Evolutionary conservation across 1,140 invertebrate species (phyloP), one percentile per base, ranked within the genome.

Genomic region (Monomorium pharaonis): DNA sequence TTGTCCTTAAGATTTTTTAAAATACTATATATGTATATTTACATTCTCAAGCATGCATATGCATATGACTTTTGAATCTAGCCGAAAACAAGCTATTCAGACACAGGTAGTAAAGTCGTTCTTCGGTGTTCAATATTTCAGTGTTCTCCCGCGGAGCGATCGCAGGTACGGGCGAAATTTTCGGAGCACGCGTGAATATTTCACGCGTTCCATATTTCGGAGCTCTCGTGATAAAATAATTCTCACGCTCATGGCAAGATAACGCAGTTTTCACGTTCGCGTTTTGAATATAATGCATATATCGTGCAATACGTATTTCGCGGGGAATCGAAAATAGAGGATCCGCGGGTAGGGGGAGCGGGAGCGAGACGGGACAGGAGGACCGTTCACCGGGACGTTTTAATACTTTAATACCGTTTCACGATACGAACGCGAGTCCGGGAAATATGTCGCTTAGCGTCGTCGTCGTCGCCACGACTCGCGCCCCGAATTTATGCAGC

Each of bases 361-460:
- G 33, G 14, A 24, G n/a, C 9, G 14, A n/a, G 4, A 18, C 7
- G 27, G 24, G 30, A 42, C 18, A 60, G 37, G 76, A 49, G 60
- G 18, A 24, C n/a, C 21, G 49, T 47, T 81, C 67, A n/a, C 49
- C 65, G 51, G 78, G 56, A 83, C 67, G 54, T 70, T 83, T 83
- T 83, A 83, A 83, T 83, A 83, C 78, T 74, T 83, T 74, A 83
- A 83, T 83, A 54, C 78, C 67, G 51, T 58, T 83, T 47, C 37
- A 37, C 30, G 9, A 56, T 83, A 83, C 78, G 60, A 60, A 69
- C 78, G 67, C 67, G 37, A 47, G 78, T 21, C 49, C 78, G 67
- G 67, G 54, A 83, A 83, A 83, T 60, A 60, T 74, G 78, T 83
- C 67, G 78, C 78, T 83, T 83, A 83, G 47, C 63, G 63, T 69